Evolutionary conservation across 2,888 invertebrate genomes (phyloP), one percentile per base, ranked within the genome.

Genomic region (Cataglyphis rosenhaueri): DNA sequence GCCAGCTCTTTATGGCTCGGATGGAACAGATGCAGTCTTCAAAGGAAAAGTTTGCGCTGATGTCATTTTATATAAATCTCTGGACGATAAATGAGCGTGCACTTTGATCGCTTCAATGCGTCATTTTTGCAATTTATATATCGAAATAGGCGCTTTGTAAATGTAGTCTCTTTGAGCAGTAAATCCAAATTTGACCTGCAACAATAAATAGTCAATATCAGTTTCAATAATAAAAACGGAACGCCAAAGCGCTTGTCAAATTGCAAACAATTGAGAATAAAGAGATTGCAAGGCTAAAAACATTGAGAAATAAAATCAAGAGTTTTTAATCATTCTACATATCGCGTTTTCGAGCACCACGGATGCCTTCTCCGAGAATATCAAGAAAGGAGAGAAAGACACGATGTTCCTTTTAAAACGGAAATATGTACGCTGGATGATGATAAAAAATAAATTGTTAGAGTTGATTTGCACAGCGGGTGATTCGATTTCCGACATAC

Each of bases 1-100:
- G 89, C 90, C 88, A 85, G 41, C 55, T 74, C 35, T 79, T 57
- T 79, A 68, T 32, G 32, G 15, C 8, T 15, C 35, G 9, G 41
- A 89, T 88, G 87, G 86, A 90, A 87, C 87, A 87, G 91, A 93
- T 90, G 92, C 91, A 93, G 92, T 93, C 90, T 52, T 52, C 78
- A 91, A 86, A 87, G 86, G 82, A 89, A 85, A 88, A 86, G 29
- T 81, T 83, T 81, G 21, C 15, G 29, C 41, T 68, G 82, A 88
- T 81, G 81, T 74, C 64, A 79, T 75, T 84, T 71, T 44, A 25
- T 55, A 52, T 52, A 44, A 74, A 79, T 82, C 41, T 35, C 32
- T 10, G 10, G 6, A n/a, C 25, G 55, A 66, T 76, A 57, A 75
- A 15, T 15, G 6, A 29, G 4, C 38, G 12, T 38, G 55, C 18